Evolutionary conservation across 2,888 invertebrate genomes (phyloP), one percentile per base, ranked within the genome.

Genomic region (Pseudococcus longispinus): DNA sequence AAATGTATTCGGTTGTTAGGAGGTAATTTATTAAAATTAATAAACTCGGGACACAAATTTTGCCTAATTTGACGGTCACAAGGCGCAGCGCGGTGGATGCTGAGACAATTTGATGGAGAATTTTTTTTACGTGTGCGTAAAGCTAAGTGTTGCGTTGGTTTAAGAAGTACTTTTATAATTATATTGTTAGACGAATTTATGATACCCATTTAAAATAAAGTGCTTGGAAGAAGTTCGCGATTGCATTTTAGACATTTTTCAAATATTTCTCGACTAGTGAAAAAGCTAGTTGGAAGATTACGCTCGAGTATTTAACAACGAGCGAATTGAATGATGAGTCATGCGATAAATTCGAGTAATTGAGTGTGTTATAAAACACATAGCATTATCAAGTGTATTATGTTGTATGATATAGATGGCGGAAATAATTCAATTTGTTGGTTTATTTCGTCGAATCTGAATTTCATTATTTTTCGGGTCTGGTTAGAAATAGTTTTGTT

Each of bases 1-100:
- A 74, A 15, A 32, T 32, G 18, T 74, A n/a, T 74, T 74, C 32
- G 11, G 29, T 74, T 37, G 29, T 20, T 74, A 32, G 9, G 32
- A 29, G 32, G 74, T 18, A n/a, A 74, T 74, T 74, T 74, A 74
- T 74, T 74, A 37, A 42, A 80, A 80, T 80, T 32, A 37, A 42
- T 42, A 37, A 80, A 80, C 20, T 20, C 13, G 42, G 37, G 37
- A 18, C 37, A n/a, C 26, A 42, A 80, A 80, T 74, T 74, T 74
- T 74, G 18, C 29, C 74, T 74, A 74, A 74, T 74, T 74, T 74
- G 29, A 74, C 32, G 74, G 74, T 74, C 32, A 80, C 42, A 8
- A 5, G 37, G 37, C 37, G 37, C 32, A 5, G 32, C 32, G 20
- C 13, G 77, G 20, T 37, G 37, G 37, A 2, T 37, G 37, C 8